Evolutionary conservation across 2,113 vertebrate species (phyloP).

Genomic region (Rhegmatorhina hoffmannsi): DNA sequence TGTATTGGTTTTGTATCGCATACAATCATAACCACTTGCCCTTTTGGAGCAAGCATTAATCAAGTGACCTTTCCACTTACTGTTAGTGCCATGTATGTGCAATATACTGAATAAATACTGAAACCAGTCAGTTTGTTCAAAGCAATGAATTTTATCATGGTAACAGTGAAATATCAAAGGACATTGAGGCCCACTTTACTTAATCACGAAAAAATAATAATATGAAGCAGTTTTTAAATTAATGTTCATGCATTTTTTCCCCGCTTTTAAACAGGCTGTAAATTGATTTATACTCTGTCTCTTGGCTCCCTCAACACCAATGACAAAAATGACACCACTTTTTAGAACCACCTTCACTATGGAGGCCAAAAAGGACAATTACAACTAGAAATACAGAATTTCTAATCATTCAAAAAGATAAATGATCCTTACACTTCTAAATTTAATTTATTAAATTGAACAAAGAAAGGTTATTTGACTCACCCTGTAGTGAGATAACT

Average conservation of each 20-base stretch:
- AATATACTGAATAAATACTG: not conserved
- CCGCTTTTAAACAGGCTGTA: not conserved
- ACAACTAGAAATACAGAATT: slow-evolving; percentile 33
- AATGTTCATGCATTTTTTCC: not conserved
- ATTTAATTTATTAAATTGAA: not conserved
- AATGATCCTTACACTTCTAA: slow-evolving; percentile 2
- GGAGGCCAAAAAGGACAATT: slow-evolving; percentile 39
- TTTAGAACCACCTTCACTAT: slow-evolving; percentile 22
- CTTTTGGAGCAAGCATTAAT: not conserved
- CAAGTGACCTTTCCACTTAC: not conserved
- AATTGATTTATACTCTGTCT: slow-evolving; percentile 52
- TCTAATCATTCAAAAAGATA: slow-evolving; percentile 9
- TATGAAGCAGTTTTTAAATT: not conserved
- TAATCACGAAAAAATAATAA: not conserved
- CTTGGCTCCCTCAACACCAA: not conserved
- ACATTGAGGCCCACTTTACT: not conserved
- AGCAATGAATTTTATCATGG: not conserved
- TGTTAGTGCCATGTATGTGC: not conserved
- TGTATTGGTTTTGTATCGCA: not conserved
- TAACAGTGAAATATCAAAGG: not conserved
- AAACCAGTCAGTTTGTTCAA: not conserved
- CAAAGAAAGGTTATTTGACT: not conserved
- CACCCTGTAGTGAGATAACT: not conserved
- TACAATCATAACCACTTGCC: not conserved
- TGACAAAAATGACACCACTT: slow-evolving; percentile 29